Evolutionary conservation across 2,797 vertebrate species (phyloP).

Genomic region (Eulemur mongoz): DNA sequence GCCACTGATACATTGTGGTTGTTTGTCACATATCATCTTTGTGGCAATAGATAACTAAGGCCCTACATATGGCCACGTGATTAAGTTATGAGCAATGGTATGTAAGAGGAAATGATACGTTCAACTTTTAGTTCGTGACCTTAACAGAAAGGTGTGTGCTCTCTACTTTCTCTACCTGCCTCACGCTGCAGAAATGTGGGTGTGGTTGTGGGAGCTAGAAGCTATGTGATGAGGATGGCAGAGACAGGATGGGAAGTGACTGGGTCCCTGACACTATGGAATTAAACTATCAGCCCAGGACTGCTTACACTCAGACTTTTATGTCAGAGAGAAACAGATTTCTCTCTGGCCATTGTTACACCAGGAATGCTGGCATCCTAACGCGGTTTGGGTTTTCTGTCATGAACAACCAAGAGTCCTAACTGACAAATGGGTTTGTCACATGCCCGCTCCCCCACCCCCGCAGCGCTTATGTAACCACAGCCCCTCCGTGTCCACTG

Average conservation of each 20-base stretch:
- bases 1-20: not conserved
- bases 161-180: not conserved
- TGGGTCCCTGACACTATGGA: not conserved
- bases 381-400: not conserved
- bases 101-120: not conserved
- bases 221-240: not conserved
- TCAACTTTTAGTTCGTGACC: not conserved
- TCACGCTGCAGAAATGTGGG: not conserved
- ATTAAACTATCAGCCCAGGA: not conserved
- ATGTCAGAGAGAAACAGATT: not conserved
- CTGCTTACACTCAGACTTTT: not conserved
- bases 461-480: not conserved
- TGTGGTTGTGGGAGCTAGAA: not conserved
- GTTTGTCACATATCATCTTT: not conserved
- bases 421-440: not conserved
- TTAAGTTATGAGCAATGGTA: not conserved
- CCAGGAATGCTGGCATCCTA: not conserved
- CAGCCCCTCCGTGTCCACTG: not conserved
- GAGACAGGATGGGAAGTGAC: not conserved
- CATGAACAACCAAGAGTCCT: not conserved
- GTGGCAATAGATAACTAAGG: not conserved
- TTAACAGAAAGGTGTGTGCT: not conserved
- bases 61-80: not conserved
- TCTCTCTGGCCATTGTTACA: not conserved
- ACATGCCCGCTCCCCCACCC: no score